A percentile compares a stretch with the other conserved stretches of the same genome.
Evolutionary conservation across 2,797 vertebrate species (phyloP).

Genomic region (Acanthurus tractus): DNA sequence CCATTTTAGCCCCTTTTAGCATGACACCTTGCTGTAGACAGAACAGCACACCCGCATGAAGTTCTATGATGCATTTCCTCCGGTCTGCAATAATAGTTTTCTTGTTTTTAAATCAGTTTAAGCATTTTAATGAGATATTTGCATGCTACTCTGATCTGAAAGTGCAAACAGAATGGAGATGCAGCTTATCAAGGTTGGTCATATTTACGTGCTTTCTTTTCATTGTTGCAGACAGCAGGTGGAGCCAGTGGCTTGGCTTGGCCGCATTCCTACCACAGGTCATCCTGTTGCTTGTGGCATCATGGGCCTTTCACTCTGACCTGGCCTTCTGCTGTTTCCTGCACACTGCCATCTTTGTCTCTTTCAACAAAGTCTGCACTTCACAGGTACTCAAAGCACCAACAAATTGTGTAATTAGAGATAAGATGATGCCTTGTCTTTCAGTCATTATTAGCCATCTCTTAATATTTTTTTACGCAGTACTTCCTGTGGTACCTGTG

Average conservation of each 20-base stretch:
- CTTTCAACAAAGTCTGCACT: constrained; percentile 99
- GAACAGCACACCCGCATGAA: background rate
- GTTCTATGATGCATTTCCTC: background rate
- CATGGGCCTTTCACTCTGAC: constrained; percentile 88
- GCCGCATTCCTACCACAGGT: constrained; percentile 92
- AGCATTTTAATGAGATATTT: background rate
- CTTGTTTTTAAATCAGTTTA: background rate
- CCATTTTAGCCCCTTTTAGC: background rate
- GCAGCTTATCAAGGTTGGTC: background rate
- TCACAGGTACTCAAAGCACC: constrained; percentile 86
- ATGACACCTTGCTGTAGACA: background rate
- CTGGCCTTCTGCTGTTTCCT: constrained; percentile 93
- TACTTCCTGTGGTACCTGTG: constrained; percentile 96
- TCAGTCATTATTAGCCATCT: background rate
- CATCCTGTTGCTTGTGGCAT: constrained; percentile 85
- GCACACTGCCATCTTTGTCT: constrained; percentile 93
- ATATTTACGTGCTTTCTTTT: background rate
- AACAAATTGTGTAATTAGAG: background rate
- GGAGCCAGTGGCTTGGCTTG: constrained; percentile 88
- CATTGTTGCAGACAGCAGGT: constrained; percentile 82
- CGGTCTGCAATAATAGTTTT: background rate
- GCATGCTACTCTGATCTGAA: background rate
- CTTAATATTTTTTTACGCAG: constrained; percentile 29
- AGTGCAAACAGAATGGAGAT: background rate
- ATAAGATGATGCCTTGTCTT: background rate